Evolutionary conservation across 2,113 vertebrate genomes (phyloP), one percentile per base, ranked within the genome.

Genomic region (Ursus arctos): DNA sequence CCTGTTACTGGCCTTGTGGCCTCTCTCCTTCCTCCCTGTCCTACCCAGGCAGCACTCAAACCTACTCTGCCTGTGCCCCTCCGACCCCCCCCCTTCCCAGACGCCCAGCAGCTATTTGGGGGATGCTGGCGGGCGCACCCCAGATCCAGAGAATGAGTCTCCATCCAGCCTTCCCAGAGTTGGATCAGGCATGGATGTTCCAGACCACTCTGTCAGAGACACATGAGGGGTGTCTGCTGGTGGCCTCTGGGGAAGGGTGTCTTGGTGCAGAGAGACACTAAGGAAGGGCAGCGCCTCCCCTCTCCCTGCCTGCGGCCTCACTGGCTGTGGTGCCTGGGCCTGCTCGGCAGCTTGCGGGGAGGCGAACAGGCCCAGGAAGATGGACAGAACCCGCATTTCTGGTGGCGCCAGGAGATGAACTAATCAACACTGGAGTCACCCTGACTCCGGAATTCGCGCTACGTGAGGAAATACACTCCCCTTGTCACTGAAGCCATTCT

Each of bases 211-310:
- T 22, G 33, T 43, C 33, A 43, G 47, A n/a, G 71, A 84, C 18
- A 19, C 7, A 6, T 2, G 4, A 51, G 63, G 9, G 16, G 1
- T 0, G 1, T 19, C 55, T 49, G 57, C 72, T 24, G 28, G 40
- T 51, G 33, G 57, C 47, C n/a, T 63, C 53, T 12, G 19, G 16
- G n/a, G 16, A 76, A 33, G 49, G 12, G 4, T 4, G 43, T 18
- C 33, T 92, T 82, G 67, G 4, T 7, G 1, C 40, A 31, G 65
- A 76, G 55, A 85, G 40, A 43, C 28, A 22, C 7, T 4, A 14
- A 24, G 31, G 22, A 16, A 22, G 61, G 28, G 7, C 0, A 3
- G 24, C 0, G 0, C 4, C 21, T 18, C 19, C 26, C 33, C 3
- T 18, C 6, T 65, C 14, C 26, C 6, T 21, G 12, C 21, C 84